Evolutionary conservation across 2,797 vertebrate species (phyloP).

Genomic region (Acipenser transmontanus): DNA sequence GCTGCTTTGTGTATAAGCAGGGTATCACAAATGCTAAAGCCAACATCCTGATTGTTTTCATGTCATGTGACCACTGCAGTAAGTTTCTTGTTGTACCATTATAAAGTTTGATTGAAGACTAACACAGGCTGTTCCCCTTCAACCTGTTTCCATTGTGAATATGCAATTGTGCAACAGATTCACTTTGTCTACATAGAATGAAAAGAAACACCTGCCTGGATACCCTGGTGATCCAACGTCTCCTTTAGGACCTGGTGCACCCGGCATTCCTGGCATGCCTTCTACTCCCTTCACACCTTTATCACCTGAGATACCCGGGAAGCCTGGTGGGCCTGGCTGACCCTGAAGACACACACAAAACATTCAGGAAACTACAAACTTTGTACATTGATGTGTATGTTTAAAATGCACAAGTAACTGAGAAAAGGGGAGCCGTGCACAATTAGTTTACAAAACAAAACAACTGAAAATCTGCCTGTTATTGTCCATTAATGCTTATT

Average conservation of each 20-base stretch:
- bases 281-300: conserved; percentile 58
- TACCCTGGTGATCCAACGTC: conserved; percentile 70
- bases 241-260: conserved; percentile 67
- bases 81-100: too few species aligned
- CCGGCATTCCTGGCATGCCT: conserved; percentile 59
- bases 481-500: too few species aligned
- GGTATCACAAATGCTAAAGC: too few species aligned
- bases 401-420: conserved; percentile 1
- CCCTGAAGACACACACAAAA: conserved; percentile 46
- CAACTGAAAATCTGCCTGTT: too few species aligned
- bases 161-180: too few species aligned
- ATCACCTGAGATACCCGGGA: conserved; percentile 53
- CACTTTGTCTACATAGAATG: background rate
- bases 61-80: too few species aligned
- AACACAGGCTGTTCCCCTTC: too few species aligned
- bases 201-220: conserved; percentile 59
- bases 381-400: background rate
- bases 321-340: conserved; percentile 49
- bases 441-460: too few species aligned
- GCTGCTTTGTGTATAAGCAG: too few species aligned
- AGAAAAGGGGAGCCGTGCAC: background rate
- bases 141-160: too few species aligned
- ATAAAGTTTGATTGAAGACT: too few species aligned
- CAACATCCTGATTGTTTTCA: too few species aligned
- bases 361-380: background rate